phyloP scores from a whole-genome alignment of 2,113 vertebrate genomes.

The Calidris pugnax region DNA sequence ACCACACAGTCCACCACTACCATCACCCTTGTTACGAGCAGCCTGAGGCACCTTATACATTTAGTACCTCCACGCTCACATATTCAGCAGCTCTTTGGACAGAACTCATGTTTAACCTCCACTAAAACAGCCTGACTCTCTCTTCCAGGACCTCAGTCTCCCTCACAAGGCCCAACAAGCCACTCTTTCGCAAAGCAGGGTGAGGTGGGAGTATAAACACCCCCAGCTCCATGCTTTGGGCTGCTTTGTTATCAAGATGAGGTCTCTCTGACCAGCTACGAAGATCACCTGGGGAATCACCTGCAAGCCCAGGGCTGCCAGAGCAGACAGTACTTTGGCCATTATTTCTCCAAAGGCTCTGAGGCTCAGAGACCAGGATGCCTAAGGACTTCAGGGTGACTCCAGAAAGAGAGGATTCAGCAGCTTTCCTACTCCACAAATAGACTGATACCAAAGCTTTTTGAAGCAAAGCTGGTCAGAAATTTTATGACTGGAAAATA shows the following conservation, averaged over 20 bases:
- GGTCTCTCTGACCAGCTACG: not conserved
- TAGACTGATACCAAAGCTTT: not conserved
- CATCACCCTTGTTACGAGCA: not conserved
- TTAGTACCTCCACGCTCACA: not conserved
- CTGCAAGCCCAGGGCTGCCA: not conserved
- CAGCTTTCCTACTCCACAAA: not conserved
- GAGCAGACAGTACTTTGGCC: not conserved
- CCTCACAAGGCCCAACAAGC: not conserved
- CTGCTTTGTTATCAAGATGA: not conserved
- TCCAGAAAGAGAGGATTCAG: not conserved
- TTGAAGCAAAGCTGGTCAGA: not conserved
- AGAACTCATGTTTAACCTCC: not conserved
- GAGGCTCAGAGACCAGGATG: not conserved
- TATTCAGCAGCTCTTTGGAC: not conserved
- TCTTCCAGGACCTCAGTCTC: not conserved
- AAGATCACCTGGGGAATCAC: not conserved
- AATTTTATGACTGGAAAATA: not conserved
- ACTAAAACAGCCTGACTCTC: not conserved
- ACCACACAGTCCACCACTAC: not conserved
- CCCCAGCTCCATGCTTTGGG: not conserved
- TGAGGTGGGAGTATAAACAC: not conserved
- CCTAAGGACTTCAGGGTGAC: not conserved
- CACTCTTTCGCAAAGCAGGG: not conserved
- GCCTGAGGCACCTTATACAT: not conserved
- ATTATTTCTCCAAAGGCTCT: not conserved